phyloP scores from a whole-genome alignment of 2,888 invertebrate species.

The Poecilus cupreus region DNA sequence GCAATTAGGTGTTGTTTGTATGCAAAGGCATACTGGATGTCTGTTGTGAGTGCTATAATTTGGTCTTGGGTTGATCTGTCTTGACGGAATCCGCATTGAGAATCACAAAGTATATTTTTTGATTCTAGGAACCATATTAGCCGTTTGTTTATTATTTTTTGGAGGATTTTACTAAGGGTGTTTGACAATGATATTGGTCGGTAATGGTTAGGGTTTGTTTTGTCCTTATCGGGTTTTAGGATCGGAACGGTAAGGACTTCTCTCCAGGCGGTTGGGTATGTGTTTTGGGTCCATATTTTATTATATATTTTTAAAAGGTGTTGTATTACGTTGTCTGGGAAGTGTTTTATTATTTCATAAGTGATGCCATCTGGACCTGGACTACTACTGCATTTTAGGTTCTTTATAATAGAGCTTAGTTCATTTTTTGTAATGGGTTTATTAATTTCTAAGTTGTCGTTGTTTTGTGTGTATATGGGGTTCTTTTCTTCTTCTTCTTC shows the following conservation, averaged over 20 bases:
- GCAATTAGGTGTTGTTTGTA: slow-evolving; percentile 32
- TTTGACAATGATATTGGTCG: neutral
- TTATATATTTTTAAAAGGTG: neutral
- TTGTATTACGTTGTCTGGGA: neutral
- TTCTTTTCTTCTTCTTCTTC: neutral
- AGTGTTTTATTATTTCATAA: neutral
- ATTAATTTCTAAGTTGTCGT: neutral
- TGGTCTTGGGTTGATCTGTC: too few species aligned
- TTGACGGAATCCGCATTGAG: too few species aligned
- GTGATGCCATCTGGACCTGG: neutral
- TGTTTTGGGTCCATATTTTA: neutral
- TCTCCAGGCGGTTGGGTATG: neutral
- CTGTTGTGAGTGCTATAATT: too few species aligned
- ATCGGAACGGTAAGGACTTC: neutral
- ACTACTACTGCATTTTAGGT: neutral
- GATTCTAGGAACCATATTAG: neutral
- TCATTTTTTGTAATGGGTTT: neutral
- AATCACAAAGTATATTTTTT: too few species aligned
- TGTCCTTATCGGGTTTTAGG: neutral
- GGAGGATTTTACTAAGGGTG: neutral
- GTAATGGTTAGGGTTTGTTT: neutral
- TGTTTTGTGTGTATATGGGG: neutral
- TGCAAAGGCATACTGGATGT: too few species aligned
- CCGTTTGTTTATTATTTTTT: neutral
- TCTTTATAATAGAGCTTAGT: neutral